Percentiles rank a stretch among this genome's conserved stretches.
phyloP scores from a whole-genome alignment of 2,888 invertebrate genomes.

The Zhuqinia jingwanae region DNA sequence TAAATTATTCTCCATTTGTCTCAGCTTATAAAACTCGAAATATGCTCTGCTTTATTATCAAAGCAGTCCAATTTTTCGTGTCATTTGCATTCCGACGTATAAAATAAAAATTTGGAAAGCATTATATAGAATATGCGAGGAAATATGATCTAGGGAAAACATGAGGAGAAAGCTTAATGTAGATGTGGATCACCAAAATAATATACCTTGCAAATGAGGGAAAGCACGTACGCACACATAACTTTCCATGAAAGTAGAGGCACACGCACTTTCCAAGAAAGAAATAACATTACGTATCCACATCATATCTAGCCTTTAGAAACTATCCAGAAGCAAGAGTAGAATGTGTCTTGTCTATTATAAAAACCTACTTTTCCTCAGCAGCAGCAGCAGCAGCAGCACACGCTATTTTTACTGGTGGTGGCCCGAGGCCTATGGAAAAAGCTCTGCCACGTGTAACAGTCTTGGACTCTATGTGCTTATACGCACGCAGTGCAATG shows the following conservation, averaged over 20 bases:
- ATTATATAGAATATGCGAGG: not conserved
- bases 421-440: conserved; percentile 36
- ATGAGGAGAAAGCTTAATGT: not conserved
- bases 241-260: no score
- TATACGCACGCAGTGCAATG: not conserved
- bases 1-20: no score
- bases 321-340: no score
- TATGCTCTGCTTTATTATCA: no score
- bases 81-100: not conserved
- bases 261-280: not conserved
- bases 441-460: conserved; percentile 62
- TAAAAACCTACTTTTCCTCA: no score
- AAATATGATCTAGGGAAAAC: not conserved
- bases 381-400: no score
- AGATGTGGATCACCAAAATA: not conserved
- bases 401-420: no score
- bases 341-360: no score
- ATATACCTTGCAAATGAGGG: not conserved
- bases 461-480: conserved; percentile 52
- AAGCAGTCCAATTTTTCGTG: not conserved
- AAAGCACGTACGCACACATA: conserved; percentile 7
- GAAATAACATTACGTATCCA: not conserved
- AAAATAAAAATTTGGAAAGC: not conserved
- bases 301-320: no score
- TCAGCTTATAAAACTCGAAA: no score